Percentiles rank a stretch among this genome's conserved stretches.
Conservation (phyloP, 1,140 invertebrate genomes). For the Drosophila navojoa region DNA sequence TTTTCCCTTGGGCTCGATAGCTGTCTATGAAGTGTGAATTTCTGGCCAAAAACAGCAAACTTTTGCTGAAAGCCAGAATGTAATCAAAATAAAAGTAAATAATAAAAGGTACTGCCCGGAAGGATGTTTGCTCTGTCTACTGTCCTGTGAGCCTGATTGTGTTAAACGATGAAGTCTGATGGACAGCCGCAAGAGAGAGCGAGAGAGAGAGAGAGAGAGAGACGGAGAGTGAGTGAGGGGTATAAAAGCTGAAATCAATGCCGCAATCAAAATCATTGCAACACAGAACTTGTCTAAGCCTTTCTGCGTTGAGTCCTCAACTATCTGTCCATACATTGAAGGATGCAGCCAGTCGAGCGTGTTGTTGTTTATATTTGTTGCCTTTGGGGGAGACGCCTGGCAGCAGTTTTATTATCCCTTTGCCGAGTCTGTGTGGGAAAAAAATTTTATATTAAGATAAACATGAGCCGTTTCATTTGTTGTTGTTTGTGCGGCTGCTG, state of each 20-base stretch:
- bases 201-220: no score
- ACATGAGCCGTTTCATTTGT: conserved; percentile 70
- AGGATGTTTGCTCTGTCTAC: conserved; percentile 7
- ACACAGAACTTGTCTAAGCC: conserved; percentile 57
- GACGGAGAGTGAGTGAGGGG: background rate
- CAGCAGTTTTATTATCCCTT: conserved; percentile 71
- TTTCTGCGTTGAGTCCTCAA: conserved; percentile 42
- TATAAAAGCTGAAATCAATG: conserved; percentile 60
- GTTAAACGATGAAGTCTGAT: conserved; percentile 60
- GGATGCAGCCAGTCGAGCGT: conserved; percentile 55
- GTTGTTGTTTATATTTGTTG: conserved; percentile 72
- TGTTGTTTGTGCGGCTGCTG: conserved; percentile 52
- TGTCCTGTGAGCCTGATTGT: conserved; percentile 49
- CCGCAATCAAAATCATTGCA: conserved; percentile 66
- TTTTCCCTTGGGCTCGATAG: conserved; percentile 35
- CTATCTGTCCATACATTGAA: conserved; percentile 49
- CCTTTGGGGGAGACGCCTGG: conserved; percentile 43
- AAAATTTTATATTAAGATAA: conserved; percentile 68
- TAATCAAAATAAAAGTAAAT: conserved; percentile 77
- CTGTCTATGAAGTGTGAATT: conserved; percentile 67
- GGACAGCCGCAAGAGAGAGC: conserved; percentile 14
- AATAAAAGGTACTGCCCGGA: conserved; percentile 63
- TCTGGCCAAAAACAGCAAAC: conserved; percentile 29
- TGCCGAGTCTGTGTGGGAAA: conserved; percentile 54
- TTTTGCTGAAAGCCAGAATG: conserved; percentile 54